phyloP scores from a whole-genome alignment of 2,888 invertebrate species.

The Tenthredo livida region DNA sequence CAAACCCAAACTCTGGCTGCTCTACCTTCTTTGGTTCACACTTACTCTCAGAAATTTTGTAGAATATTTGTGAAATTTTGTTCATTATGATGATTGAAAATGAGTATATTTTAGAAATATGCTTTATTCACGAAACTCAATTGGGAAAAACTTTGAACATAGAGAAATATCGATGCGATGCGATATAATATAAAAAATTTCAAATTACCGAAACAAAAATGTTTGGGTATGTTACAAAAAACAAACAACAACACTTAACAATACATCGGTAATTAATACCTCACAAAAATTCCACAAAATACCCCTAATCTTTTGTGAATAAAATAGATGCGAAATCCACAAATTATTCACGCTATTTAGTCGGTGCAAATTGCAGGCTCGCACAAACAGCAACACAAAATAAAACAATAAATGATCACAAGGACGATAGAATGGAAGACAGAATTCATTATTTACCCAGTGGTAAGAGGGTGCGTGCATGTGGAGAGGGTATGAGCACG shows the following conservation, averaged over 20 bases:
- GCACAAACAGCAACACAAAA: constrained; percentile 57
- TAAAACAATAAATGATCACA: constrained; percentile 66
- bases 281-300: constrained; percentile 47
- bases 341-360: constrained; percentile 43
- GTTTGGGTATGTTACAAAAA: neutral
- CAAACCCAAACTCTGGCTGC: constrained; percentile 39
- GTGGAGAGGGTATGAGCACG: constrained; percentile 94
- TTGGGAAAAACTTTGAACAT: neutral
- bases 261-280: neutral
- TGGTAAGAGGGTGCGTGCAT: constrained; percentile 88
- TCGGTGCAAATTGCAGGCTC: constrained; percentile 49
- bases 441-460: constrained; percentile 83
- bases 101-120: neutral
- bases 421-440: constrained; percentile 71
- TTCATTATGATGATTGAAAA: neutral
- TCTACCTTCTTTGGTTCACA: constrained; percentile 9
- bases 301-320: neutral
- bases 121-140: neutral
- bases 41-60: constrained; percentile 7
- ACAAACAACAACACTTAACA: neutral
- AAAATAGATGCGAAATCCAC: neutral
- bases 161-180: neutral
- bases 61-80: constrained; percentile 32
- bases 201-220: neutral
- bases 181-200: neutral